Evolutionary conservation across 2,888 invertebrate species (phyloP).

Genomic region (Xylota sylvarum): DNA sequence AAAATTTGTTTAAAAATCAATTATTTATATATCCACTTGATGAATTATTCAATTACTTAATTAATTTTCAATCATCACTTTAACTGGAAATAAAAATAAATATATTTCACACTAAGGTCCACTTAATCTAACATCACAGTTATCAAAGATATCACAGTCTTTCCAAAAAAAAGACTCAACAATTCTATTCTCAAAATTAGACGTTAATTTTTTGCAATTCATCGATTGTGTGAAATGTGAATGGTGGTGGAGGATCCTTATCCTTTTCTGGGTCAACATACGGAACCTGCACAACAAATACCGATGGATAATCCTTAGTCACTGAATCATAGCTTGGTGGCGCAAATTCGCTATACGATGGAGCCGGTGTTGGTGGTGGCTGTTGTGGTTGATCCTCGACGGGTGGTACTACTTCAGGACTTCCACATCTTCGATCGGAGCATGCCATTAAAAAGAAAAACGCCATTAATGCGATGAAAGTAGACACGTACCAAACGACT

Average conservation of each 20-base stretch:
- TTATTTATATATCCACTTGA: slow-evolving; percentile 18
- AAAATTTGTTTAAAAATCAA: slow-evolving; percentile 29
- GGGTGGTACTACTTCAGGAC: background rate
- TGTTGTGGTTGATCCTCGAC: slow-evolving; percentile 39
- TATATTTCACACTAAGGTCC: slow-evolving; percentile 36
- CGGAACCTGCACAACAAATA: slow-evolving; percentile 83
- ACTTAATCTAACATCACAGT: slow-evolving; percentile 71
- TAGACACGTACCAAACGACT: slow-evolving; percentile 84
- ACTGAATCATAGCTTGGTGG: slow-evolving; percentile 84
- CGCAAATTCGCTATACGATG: slow-evolving; percentile 84
- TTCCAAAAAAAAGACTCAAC: slow-evolving; percentile 25
- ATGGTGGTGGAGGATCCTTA: slow-evolving; percentile 73
- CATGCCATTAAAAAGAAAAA: slow-evolving; percentile 85
- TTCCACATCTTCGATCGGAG: slow-evolving; percentile 82
- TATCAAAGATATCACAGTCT: slow-evolving; percentile 59
- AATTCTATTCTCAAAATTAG: slow-evolving; percentile 32
- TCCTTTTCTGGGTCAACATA: slow-evolving; percentile 62
- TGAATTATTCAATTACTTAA: background rate
- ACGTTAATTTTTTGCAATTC: slow-evolving; percentile 80
- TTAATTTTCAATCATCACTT: slow-evolving; percentile 18
- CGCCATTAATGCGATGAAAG: slow-evolving; percentile 83
- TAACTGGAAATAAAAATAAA: slow-evolving; percentile 22
- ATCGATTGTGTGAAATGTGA: slow-evolving; percentile 81
- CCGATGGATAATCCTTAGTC: slow-evolving; percentile 80
- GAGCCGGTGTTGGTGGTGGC: slow-evolving; percentile 82